Base-by-base conservation (phyloP, 92 coral and sea anemone genomes). In the Pocillopora grandis region DNA sequence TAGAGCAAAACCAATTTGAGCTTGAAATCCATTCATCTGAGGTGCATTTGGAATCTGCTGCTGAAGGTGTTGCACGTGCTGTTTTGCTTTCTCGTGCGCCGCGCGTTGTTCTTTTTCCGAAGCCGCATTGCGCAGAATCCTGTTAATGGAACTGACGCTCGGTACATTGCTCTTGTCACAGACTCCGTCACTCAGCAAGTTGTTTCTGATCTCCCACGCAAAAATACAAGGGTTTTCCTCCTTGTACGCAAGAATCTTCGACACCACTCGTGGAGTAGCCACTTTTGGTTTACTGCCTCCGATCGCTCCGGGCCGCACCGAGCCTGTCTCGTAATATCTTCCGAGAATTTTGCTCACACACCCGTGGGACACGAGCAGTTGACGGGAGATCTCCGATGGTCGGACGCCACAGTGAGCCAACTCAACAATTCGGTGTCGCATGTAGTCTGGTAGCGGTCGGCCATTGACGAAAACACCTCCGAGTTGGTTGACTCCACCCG, bases 401-500 rank as follows among this genome's bases (percentile, higher is more conserved):
- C 98, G 92, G 62, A 96, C 98, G 74, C 98, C 98, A 76, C 98
- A 95, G 92, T 96, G 98, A 78, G 98, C 98, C 77, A 96, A 97
- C 91, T 96, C 98, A 37, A 96, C 98, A 77, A 96, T 96, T 86
- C 98, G 90, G 87, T 96, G 98, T 57, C 98, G 98, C 98, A 96
- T 96, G 90, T 96, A 96, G 87, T 96, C 98, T 85, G 98, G 98
- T 86, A 96, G 87, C 12, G 98, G 98, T 67, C 98, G 95, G 81
- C 98, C 98, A 85, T 96, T 96, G 89, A 96, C 98, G 91, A 96
- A 96, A 75, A 96, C 98, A 71, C 98, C 98, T 86, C 98, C 98
- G 66, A 95, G 95, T 83, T 95, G 98, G 92, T 95, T 95, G 72
- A 95, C 98, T 84, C 98, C 98, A 84, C 98, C 98, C 85, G 98